Percentiles rank a stretch among this genome's conserved stretches.
These are phyloP conservation scores for Capromys pilorides DNA, from an alignment of 2,797 vertebrate genomes.

Conservation along the genomic window DNA sequence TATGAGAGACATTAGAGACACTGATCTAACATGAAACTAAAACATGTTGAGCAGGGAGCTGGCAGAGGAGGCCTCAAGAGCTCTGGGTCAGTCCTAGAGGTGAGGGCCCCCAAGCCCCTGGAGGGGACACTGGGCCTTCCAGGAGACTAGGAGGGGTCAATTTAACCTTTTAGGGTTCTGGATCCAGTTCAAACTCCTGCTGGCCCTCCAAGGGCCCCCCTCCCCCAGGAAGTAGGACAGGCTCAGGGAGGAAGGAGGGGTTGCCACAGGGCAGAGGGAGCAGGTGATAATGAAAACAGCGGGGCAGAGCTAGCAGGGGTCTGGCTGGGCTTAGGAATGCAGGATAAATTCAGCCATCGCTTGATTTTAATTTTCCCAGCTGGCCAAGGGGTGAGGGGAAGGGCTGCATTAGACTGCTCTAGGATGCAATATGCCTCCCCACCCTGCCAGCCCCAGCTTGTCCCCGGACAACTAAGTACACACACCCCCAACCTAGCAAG, in stretches of 20 bases:
- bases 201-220: background rate
- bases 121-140: background rate
- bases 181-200: background rate
- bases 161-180: conserved; percentile 20
- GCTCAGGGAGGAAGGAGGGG: conserved; percentile 46
- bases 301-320: conserved; percentile 70
- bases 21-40: conserved; percentile 71
- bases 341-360: conserved; percentile 74
- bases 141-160: background rate
- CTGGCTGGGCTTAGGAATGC: conserved; percentile 75
- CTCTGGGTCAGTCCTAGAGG: background rate
- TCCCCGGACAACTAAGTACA: conserved; percentile 61
- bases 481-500: conserved; percentile 69
- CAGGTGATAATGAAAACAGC: conserved; percentile 72
- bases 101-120: background rate
- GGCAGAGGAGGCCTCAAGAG: background rate
- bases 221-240: background rate
- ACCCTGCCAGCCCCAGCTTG: conserved; percentile 68
- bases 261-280: conserved; percentile 36
- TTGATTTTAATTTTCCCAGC: conserved; percentile 80
- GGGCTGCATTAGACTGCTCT: background rate
- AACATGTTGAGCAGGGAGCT: background rate
- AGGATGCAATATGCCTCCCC: background rate
- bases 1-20: conserved; percentile 62
- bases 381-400: conserved; percentile 56